A percentile compares a stretch with the other conserved stretches of the same genome.
phyloP scores from a whole-genome alignment of 35 echinoderm and acorn worm species.

The Chiridota heheva region DNA sequence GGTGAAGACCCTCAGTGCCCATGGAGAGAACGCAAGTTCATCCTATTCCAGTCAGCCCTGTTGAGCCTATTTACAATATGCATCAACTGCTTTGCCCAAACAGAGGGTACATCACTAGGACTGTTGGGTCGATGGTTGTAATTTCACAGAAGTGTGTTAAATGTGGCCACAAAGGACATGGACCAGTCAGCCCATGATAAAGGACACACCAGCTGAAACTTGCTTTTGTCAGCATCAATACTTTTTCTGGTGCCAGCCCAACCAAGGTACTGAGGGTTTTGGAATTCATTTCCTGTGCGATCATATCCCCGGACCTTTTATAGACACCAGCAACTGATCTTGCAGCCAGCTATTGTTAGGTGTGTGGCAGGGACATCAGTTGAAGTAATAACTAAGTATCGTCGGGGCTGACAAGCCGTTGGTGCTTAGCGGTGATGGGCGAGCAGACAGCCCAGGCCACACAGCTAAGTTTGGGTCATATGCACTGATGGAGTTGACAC shows the following conservation, averaged over 20 bases:
- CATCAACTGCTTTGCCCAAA: constrained; percentile 7
- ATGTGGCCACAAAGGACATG: constrained; percentile 17
- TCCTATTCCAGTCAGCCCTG: constrained; percentile 40
- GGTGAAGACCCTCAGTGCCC: neutral
- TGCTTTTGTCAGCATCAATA: constrained; percentile 53
- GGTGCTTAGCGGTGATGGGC: constrained; percentile 33
- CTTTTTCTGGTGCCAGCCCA: constrained; percentile 49
- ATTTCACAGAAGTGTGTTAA: constrained; percentile 22
- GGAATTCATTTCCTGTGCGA: neutral
- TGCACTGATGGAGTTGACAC: constrained; percentile 28
- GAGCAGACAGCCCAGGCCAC: constrained; percentile 47
- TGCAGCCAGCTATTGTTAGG: constrained; percentile 8
- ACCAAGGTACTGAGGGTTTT: constrained; percentile 40
- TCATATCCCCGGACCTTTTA: neutral
- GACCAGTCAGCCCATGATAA: constrained; percentile 54
- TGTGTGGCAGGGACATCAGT: neutral
- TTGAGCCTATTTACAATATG: constrained; percentile 39
- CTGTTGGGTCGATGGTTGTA: constrained; percentile 14
- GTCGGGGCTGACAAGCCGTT: neutral
- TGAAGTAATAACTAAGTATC: neutral
- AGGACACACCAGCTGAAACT: constrained; percentile 59
- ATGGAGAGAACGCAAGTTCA: constrained; percentile 36
- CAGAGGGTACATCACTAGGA: neutral
- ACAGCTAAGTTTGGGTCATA: constrained; percentile 52
- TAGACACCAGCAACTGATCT: neutral